Conservation (phyloP, 2,888 invertebrate genomes). For the Hypena proboscidalis region DNA sequence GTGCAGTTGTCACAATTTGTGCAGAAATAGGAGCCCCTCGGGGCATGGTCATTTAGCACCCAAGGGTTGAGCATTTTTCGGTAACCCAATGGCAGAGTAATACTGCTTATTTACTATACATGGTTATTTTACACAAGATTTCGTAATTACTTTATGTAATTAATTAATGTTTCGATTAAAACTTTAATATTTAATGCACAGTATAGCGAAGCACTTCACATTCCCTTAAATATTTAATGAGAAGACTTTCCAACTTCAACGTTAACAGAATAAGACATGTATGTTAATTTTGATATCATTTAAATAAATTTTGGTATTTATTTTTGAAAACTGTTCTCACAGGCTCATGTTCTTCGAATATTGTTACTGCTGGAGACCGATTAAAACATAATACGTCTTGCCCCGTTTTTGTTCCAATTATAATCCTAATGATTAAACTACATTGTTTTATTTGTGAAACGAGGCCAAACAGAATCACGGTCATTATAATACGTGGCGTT, state of each 20-base stretch:
- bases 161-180: too few species aligned
- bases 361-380: conserved; percentile 1
- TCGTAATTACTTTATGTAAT: too few species aligned
- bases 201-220: not conserved
- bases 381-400: conserved; percentile 2
- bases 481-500: conserved; percentile 12
- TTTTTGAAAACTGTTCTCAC: too few species aligned
- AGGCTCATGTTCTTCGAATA: conserved; percentile 6
- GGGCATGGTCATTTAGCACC: too few species aligned
- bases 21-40: too few species aligned
- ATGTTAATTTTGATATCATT: not conserved
- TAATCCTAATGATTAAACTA: conserved; percentile 24
- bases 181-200: not conserved
- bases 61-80: too few species aligned
- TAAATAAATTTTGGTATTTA: not conserved
- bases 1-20: too few species aligned
- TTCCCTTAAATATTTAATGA: not conserved
- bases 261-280: conserved; percentile 1
- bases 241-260: not conserved
- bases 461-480: conserved; percentile 18
- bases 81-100: too few species aligned
- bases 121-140: too few species aligned
- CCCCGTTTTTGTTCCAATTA: conserved; percentile 11
- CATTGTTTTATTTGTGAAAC: conserved; percentile 30
- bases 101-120: too few species aligned